Base-by-base conservation (phyloP, 1,140 invertebrate species). In the Leguminivora glycinivorella region DNA sequence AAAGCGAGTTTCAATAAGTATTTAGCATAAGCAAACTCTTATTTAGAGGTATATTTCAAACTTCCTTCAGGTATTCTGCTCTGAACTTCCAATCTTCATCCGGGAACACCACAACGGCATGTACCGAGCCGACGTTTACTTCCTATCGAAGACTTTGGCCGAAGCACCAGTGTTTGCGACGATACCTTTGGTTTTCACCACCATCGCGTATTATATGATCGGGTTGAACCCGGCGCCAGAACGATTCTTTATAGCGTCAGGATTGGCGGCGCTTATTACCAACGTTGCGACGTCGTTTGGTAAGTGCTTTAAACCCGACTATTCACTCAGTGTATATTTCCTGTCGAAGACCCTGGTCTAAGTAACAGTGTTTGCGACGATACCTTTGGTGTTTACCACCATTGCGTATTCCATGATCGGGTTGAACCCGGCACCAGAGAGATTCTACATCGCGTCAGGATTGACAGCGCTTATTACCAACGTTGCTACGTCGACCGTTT, bases 271-370 rank as follows among this genome's bases (percentile, higher is more conserved):
- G 4, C 91, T 99, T 0, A 95, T 98, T 12, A 96, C 97, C 3
- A 98, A 98, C 86, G 96, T 97, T 10, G 96, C 97, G 10, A 96
- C 96, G 1, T 98, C 97, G 5, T 98, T 98, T 85, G 98, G 98
- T 97, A 93, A 94, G 92, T 82, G 22, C 34, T 17, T 72, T 17
- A 52, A 17, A 4, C 14, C 56, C 24, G 14, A 29, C 31, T 22
- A 31, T 67, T 67, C 38, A 29, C 31, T 9, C 43, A 34, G 95
- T 98, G 0, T 99, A 99, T 85, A 99, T 85, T 99, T 98, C 90
- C 85, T 99, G 12, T 95, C 96, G 69, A 99, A 98, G 92, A 97
- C 97, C 6, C 96, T 96, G 0, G 93, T 98, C 31, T 97, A 96
- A 77, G 92, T 97, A n/a, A n/a, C n/a, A n/a, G n/a, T n/a, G n/a